Evolutionary conservation across 2,113 vertebrate species (phyloP).

Genomic region (Heterotilapia buettikoferi): DNA sequence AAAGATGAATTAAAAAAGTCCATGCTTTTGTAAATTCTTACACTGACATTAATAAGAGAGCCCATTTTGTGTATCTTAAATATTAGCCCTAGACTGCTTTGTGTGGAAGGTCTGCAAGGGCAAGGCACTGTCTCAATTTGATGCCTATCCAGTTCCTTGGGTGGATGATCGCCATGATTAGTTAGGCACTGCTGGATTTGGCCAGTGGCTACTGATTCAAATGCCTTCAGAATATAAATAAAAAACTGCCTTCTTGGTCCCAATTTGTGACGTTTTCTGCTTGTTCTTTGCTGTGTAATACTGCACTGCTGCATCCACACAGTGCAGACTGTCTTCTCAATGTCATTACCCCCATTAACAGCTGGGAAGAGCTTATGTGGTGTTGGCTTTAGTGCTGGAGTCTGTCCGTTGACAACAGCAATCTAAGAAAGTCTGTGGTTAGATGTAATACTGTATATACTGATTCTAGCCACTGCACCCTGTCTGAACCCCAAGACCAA

Average conservation of each 20-base stretch:
- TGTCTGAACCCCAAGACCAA: background rate
- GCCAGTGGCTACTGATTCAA: background rate
- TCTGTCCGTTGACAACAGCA: background rate
- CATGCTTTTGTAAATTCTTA: background rate
- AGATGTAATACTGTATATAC: background rate
- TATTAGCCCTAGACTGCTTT: background rate
- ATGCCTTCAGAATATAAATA: background rate
- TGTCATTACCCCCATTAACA: background rate
- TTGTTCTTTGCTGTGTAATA: background rate
- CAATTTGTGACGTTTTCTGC: rapidly evolving
- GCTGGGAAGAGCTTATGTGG: background rate
- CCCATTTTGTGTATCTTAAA: background rate
- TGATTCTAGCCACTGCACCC: background rate
- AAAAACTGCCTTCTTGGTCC: background rate
- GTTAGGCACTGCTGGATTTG: background rate
- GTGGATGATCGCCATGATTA: background rate
- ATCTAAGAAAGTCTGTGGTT: background rate
- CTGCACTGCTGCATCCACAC: background rate
- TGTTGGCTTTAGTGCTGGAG: background rate
- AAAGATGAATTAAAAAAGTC: background rate
- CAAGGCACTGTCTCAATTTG: background rate
- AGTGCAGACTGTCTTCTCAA: background rate
- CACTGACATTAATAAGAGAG: background rate
- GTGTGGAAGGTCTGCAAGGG: background rate
- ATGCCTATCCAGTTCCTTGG: background rate